Evolutionary conservation across 1,140 invertebrate species (phyloP).

Genomic region (Cydia fagiglandana): DNA sequence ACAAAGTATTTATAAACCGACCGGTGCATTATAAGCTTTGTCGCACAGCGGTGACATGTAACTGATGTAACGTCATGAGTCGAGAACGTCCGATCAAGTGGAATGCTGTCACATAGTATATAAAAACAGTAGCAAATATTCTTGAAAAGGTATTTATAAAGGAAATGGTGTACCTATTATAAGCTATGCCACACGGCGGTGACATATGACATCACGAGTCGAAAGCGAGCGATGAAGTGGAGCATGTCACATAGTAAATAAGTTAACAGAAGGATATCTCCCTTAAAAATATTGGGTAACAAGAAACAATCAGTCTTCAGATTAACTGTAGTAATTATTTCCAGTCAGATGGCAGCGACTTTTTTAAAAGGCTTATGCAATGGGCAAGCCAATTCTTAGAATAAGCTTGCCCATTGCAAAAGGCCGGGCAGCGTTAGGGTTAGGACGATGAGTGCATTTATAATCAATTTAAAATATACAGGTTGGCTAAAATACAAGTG

Average conservation of each 20-base stretch:
- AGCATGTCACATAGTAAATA: not conserved
- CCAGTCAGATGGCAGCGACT: no score
- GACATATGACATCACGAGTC: constrained; percentile 20
- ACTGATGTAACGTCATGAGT: no score
- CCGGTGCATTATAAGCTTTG: constrained; percentile 17
- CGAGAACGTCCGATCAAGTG: no score
- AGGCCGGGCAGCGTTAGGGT: no score
- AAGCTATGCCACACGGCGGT: constrained; percentile 1
- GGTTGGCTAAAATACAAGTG: no score
- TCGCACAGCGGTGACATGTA: no score
- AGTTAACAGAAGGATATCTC: not conserved
- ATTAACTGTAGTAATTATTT: no score
- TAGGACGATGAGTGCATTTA: no score
- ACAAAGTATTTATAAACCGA: not conserved
- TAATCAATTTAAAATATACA: no score
- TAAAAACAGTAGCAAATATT: not conserved
- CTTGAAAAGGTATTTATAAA: not conserved
- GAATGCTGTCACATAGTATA: not conserved
- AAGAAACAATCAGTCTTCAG: not conserved
- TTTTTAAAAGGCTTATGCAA: no score
- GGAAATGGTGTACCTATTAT: constrained; percentile 17
- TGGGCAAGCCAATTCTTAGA: no score
- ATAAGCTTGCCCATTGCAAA: no score
- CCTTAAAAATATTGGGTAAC: not conserved
- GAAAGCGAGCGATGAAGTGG: constrained; percentile 20